Conservation (phyloP, 2,113 vertebrate species). For the Salvelinus fontinalis region DNA sequence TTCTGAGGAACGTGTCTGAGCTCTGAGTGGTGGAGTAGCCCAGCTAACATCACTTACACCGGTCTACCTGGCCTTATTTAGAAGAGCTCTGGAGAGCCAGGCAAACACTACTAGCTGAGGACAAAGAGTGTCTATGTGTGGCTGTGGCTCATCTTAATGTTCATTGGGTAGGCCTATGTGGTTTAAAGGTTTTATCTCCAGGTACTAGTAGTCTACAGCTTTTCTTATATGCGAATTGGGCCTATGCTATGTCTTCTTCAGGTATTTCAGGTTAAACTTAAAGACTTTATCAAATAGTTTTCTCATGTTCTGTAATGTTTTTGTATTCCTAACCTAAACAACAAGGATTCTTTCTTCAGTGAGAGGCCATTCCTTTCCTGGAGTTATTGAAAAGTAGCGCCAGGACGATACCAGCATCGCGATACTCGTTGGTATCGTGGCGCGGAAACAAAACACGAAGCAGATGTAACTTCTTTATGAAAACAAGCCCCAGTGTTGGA, state of each 20-base stretch:
- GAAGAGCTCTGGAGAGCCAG: slow-evolving; percentile 60
- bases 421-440: too few species aligned
- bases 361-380: slow-evolving; percentile 9
- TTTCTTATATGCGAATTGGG: background rate
- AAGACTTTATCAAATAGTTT: slow-evolving; percentile 14
- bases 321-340: too few species aligned
- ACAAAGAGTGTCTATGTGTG: background rate
- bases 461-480: too few species aligned
- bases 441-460: too few species aligned
- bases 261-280: slow-evolving; percentile 2
- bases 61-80: slow-evolving; percentile 73
- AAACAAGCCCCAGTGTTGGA: too few species aligned
- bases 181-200: too few species aligned
- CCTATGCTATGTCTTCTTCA: background rate
- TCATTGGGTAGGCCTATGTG: too few species aligned
- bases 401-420: too few species aligned
- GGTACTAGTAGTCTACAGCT: too few species aligned
- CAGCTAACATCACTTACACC: slow-evolving; percentile 50
- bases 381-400: background rate
- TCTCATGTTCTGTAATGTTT: background rate
- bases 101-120: background rate
- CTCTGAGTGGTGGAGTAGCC: slow-evolving; percentile 4
- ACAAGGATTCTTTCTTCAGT: too few species aligned
- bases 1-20: slow-evolving; percentile 30
- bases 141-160: slow-evolving; percentile 24